These are phyloP conservation scores for Ptychobarbus kaznakovi DNA, from an alignment of 2,797 vertebrate species.

Conservation along the genomic window DNA sequence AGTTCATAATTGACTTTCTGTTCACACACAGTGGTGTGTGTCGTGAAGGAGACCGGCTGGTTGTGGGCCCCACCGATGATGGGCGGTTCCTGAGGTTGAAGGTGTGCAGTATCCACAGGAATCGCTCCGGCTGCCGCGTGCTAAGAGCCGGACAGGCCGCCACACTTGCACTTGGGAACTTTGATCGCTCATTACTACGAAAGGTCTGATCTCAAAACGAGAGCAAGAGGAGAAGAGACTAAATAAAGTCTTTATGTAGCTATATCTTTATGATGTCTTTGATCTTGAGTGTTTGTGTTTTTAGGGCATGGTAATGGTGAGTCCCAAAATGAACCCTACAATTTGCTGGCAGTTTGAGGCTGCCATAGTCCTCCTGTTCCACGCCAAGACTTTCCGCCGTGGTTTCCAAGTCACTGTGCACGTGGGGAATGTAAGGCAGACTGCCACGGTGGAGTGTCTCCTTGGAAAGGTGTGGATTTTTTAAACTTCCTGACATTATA, in stretches of 20 bases:
- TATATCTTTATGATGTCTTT: not conserved
- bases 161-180: conserved; percentile 90
- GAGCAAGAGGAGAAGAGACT: not conserved
- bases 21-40: conserved; percentile 87
- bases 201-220: conserved; percentile 80
- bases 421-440: conserved; percentile 94
- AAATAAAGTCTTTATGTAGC: not conserved
- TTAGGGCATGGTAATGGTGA: conserved; percentile 99
- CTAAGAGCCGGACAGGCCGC: conserved; percentile 95
- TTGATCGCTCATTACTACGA: conserved; percentile 91
- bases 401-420: conserved; percentile 97
- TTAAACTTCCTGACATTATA: not conserved
- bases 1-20: not conserved
- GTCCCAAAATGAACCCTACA: conserved; percentile 96
- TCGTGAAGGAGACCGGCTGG: conserved; percentile 91
- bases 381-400: conserved; percentile 93
- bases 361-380: conserved; percentile 94
- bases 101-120: conserved; percentile 96
- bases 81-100: conserved; percentile 91
- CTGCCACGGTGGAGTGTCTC: conserved; percentile 90
- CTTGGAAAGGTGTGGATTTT: conserved; percentile 87
- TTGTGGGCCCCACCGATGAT: conserved; percentile 92
- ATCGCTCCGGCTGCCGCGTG: conserved; percentile 92
- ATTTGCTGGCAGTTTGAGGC: conserved; percentile 96
- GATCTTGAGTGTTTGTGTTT: conserved; percentile 34